Percentiles rank a stretch among this genome's conserved stretches.
phyloP scores from a whole-genome alignment of 2,113 vertebrate species.

The Amazona vittata region DNA sequence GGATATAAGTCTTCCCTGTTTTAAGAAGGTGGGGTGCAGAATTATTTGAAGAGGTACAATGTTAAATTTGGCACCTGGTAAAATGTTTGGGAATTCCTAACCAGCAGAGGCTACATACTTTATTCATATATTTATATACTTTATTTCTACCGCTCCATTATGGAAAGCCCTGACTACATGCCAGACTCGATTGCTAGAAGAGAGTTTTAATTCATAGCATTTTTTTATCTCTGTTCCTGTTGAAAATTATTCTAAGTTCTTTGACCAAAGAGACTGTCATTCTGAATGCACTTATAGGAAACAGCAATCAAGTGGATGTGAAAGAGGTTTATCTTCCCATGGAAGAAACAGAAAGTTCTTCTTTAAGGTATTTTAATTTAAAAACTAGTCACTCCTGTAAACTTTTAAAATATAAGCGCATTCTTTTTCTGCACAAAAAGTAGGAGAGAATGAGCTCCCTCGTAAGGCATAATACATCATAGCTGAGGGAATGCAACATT shows the following conservation, averaged over 20 bases:
- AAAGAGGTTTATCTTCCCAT: background rate
- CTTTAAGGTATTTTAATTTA: background rate
- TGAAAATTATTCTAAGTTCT: background rate
- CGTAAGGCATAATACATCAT: background rate
- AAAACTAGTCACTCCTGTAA: background rate
- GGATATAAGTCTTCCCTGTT: background rate
- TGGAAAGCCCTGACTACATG: background rate
- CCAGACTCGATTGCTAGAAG: background rate
- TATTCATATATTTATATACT: background rate
- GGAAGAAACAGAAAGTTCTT: background rate
- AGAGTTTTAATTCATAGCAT: background rate
- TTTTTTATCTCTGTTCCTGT: background rate
- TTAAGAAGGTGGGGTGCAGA: background rate
- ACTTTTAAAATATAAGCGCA: background rate
- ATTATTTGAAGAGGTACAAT: background rate
- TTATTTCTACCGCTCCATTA: background rate
- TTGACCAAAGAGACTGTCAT: background rate
- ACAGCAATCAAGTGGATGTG: background rate
- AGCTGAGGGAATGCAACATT: background rate
- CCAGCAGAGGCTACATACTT: background rate
- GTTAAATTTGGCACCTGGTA: background rate
- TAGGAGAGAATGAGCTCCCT: background rate
- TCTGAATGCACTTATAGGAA: background rate
- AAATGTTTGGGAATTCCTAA: background rate
- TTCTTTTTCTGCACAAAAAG: background rate